Evolutionary conservation across 2,888 invertebrate species (phyloP), one percentile per base, ranked within the genome.

Genomic region (Pheosia gnoma): DNA sequence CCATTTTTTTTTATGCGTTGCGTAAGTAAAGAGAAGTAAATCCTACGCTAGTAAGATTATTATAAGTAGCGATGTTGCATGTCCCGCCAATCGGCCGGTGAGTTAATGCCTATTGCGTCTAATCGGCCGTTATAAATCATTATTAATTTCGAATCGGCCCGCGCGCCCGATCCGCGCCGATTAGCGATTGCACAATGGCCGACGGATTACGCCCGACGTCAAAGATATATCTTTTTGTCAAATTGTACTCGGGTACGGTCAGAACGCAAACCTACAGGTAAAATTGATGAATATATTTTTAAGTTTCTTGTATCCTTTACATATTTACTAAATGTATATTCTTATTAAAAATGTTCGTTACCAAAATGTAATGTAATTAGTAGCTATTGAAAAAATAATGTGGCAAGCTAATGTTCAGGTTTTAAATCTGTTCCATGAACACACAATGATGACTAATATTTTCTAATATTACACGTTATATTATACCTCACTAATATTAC

Each of bases 121-220:
- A 93, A 93, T 92, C 93, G 90, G 78, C 77, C 86, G 90, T 85
- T 88, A 91, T 93, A 92, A 92, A 93, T 93, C 91, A 91, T 90
- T 92, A 92, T 93, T 93, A 93, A 91, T 91, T 90, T 89, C 81
- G 82, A 86, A 86, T 85, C 85, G 83, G 78, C 78, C 78, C 78
- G 77, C 82, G 77, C 77, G 82, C 86, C 77, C 90, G 91, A 91
- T 91, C 90, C 84, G 87, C 83, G 83, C 81, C 91, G 93, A 93
- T 93, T 93, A 93, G 87, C 90, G 83, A 86, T 93, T 91, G 91
- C 92, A 93, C 92, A 93, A 93, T 92, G 87, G 79, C 77, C 84
- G 82, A 77, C 89, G 91, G 92, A 93, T 92, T 91, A 92, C 82
- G 83, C 77, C 71, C 83, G 81, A 85, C 87, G 85, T 80, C 78